Base-by-base conservation (phyloP, 2,888 invertebrate species). In the Lumbricus terrestris region DNA sequence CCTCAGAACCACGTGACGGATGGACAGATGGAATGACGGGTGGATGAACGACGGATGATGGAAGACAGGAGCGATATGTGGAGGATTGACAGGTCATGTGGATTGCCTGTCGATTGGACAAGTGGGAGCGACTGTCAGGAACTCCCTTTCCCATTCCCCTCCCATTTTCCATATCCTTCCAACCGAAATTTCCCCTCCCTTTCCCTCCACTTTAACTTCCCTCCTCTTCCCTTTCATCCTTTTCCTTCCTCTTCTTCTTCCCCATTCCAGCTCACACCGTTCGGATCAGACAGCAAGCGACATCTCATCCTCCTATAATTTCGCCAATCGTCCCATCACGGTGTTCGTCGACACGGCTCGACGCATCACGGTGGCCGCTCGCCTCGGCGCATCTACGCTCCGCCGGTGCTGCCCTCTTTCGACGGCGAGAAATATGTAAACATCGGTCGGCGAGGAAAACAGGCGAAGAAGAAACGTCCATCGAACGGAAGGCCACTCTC, bases 401-500 rank as follows among this genome's bases (percentile, higher is more conserved):
- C 69, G n/a, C 8, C 69, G n/a, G 3, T 69, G 69, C 69, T 69
- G 69, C 69, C 69, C 69, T 11, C 69, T 69, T 69, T 69, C 69
- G 69, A n/a, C 69, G 69, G 69, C 69, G 69, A n/a, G n/a, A 69
- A 69, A 69, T 69, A 69, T 69, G 69, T 69, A 69, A 69, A 69
- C 69, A 69, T 6, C 69, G 69, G 69, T n/a, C 29, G 69, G 23
- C 47, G 47, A 6, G 47, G n/a, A n/a, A 29, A 69, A 69, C 69
- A 69, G 69, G 69, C 69, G n/a, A n/a, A 69, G 29, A n/a, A n/a
- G n/a, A n/a, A n/a, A 29, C n/a, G 69, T 69, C 69, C 69, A 69
- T 69, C n/a, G 29, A 8, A n/a, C 1, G 23, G 23, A 23, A 20
- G 23, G 47, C 2, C 20, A 23, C 47, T 4, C 47, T 3, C 47